Conservation (phyloP, 2,888 invertebrate genomes). For the Stramonita haemastoma region DNA sequence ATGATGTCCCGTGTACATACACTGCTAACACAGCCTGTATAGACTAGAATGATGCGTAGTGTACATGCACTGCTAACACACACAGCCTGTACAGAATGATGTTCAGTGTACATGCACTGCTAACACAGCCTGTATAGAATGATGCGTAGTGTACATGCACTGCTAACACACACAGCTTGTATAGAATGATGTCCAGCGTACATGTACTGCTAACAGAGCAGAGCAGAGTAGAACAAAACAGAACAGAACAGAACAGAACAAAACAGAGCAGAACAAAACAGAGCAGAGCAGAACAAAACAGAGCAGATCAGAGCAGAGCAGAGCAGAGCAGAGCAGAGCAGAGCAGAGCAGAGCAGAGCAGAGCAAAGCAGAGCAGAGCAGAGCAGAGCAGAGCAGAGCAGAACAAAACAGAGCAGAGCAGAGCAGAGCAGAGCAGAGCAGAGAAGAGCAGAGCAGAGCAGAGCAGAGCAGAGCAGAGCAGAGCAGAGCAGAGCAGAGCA, state of each 20-base stretch:
- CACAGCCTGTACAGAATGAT: too few relatives aligned
- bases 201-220: background rate
- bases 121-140: too few relatives aligned
- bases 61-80: too few relatives aligned
- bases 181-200: too few relatives aligned
- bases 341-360: slow-evolving; percentile 7
- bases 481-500: background rate
- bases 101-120: too few relatives aligned
- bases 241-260: background rate
- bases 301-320: background rate
- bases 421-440: background rate
- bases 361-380: slow-evolving; percentile 15
- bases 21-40: too few relatives aligned
- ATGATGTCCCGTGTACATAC: too few relatives aligned
- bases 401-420: background rate
- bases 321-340: slow-evolving; percentile 12
- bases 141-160: too few relatives aligned
- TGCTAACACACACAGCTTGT: too few relatives aligned
- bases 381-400: background rate
- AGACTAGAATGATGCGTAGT: too few relatives aligned
- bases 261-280: slow-evolving; percentile 8
- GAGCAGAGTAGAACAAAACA: slow-evolving; percentile 13
- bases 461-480: background rate
- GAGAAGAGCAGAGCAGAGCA: background rate
- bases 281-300: slow-evolving; percentile 13